Evolutionary conservation across 2,113 vertebrate species (phyloP).

Genomic region (Asarcornis scutulata): DNA sequence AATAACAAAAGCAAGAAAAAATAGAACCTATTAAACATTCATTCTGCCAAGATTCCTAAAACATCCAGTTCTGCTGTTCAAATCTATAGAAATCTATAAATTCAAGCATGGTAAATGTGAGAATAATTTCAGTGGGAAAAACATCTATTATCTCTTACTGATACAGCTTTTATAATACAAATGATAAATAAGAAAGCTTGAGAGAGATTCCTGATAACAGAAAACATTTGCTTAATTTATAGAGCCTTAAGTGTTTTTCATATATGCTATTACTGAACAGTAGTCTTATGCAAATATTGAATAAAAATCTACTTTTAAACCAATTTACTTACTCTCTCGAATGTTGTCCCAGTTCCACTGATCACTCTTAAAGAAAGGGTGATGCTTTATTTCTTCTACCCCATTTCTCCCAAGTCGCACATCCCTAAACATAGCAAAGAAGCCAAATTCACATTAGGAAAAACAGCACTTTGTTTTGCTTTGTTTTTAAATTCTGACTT

Average conservation of each 20-base stretch:
- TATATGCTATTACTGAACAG: neutral
- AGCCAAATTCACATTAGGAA: slow-evolving; percentile 30
- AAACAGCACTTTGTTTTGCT: neutral
- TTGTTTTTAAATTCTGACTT: neutral
- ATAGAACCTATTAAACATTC: neutral
- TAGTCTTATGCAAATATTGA: slow-evolving; percentile 7
- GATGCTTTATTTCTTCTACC: slow-evolving; percentile 96
- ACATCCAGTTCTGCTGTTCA: neutral
- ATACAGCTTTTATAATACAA: neutral
- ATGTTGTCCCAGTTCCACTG: slow-evolving; percentile 98
- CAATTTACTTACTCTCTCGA: slow-evolving; percentile 90
- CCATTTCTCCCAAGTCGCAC: slow-evolving; percentile 95
- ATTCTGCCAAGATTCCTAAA: neutral
- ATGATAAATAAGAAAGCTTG: neutral
- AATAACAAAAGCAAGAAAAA: neutral
- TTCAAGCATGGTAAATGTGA: neutral
- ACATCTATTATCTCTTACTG: neutral
- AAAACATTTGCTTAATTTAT: neutral
- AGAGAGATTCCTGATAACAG: neutral
- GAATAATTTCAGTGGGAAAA: neutral
- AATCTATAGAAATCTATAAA: neutral
- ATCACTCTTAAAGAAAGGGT: slow-evolving; percentile 96
- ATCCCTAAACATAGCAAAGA: slow-evolving; percentile 84
- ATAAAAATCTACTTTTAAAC: neutral
- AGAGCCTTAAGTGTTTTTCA: neutral